These are phyloP conservation scores for Elanoides forficatus DNA, from an alignment of 2,113 vertebrate genomes.

Conservation along the genomic window DNA sequence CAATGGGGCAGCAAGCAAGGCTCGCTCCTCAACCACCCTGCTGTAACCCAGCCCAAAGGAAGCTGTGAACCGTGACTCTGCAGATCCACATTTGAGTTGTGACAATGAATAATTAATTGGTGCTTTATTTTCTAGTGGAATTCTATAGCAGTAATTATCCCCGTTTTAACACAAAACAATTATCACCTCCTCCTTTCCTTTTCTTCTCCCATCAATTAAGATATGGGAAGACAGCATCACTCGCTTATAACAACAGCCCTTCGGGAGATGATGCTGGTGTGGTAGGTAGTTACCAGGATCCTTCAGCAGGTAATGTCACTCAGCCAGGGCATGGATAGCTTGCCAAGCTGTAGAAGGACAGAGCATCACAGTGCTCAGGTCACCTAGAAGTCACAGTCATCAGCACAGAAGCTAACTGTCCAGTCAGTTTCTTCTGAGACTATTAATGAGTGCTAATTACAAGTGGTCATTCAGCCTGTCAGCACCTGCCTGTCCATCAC, in stretches of 20 bases:
- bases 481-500: neutral
- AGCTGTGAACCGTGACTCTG: rapidly evolving
- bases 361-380: neutral
- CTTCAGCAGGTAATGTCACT: neutral
- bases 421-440: neutral
- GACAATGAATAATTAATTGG: neutral
- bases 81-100: rapidly evolving
- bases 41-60: neutral
- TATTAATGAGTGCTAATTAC: neutral
- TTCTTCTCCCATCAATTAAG: neutral
- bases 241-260: neutral
- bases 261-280: neutral
- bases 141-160: conserved; percentile 24
- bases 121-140: conserved; percentile 14
- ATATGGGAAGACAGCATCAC: neutral
- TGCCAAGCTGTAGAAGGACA: neutral
- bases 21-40: rapidly evolving
- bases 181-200: neutral
- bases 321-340: rapidly evolving
- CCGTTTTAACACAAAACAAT: conserved; percentile 20
- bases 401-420: neutral
- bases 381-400: neutral
- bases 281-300: neutral
- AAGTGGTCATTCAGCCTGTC: neutral
- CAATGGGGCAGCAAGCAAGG: neutral